Evolutionary conservation across 1,140 invertebrate genomes (phyloP), one percentile per base, ranked within the genome.

Genomic region (Theocolax elegans): DNA sequence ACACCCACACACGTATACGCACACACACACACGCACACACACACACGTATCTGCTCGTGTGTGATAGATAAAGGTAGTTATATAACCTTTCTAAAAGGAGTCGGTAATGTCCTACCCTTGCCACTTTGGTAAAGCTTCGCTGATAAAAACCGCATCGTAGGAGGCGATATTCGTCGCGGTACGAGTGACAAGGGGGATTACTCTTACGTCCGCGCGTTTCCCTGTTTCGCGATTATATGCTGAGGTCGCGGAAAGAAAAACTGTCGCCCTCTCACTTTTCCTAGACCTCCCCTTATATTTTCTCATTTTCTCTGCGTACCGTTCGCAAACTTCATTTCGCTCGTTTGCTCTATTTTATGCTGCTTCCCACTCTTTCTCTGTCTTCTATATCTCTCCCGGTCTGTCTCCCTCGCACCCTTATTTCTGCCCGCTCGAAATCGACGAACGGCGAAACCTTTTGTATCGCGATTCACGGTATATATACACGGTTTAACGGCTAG

Each of bases 71-170:
- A n/a, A n/a, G n/a, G n/a, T n/a, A n/a, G n/a, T n/a, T n/a, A n/a
- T n/a, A n/a, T n/a, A n/a, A n/a, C n/a, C n/a, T n/a, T n/a, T n/a
- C n/a, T n/a, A n/a, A n/a, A n/a, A n/a, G n/a, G n/a, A n/a, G 31
- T 6, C 10, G 31, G 31, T 35, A 35, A 6, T 35, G 4, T 10
- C 31, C 10, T 35, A 35, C 10, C 4, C 4, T 10, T 15, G 29
- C 31, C 46, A 60, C 58, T 44, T 29, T 62, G 29, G 31, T 23
- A 44, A 21, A n/a, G 63, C 31, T 1, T 17, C 27, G 12, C 40
- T 59, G 54, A 67, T 59, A 58, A 67, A 58, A 67, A 67, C 65
- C 42, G 23, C 54, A 53, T 48, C 38, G 64, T 9, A 35, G 31
- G 31, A 35, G 4, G 31, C 4, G 31, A 51, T 25, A 25, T 38